Evolutionary conservation across 1,140 invertebrate species (phyloP).

Genomic region (Drosophila kanapiae): DNA sequence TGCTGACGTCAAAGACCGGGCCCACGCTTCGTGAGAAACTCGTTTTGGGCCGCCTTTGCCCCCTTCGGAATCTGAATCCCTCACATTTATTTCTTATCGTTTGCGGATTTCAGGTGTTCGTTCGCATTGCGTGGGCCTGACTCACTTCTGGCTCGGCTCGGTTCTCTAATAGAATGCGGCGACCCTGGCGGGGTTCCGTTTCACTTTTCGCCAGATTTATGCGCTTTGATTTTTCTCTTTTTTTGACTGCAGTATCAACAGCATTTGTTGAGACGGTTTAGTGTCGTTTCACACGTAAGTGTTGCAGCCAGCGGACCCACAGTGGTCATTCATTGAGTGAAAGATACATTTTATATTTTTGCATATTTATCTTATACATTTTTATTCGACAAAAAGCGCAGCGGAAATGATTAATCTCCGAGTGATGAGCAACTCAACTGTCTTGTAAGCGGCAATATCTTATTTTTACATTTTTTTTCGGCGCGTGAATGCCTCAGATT

Average conservation of each 20-base stretch:
- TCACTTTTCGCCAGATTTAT: slow-evolving; percentile 68
- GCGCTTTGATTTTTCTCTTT: slow-evolving; percentile 37
- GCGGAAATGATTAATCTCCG: slow-evolving; percentile 8
- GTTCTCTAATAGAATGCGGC: slow-evolving; percentile 51
- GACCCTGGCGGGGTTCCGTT: slow-evolving; percentile 75
- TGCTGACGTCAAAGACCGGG: slow-evolving; percentile 61
- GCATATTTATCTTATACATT: not conserved
- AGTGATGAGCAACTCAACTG: not conserved
- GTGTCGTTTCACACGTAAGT: slow-evolving; percentile 74
- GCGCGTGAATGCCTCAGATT: not conserved
- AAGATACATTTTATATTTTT: not conserved
- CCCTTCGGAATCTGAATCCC: slow-evolving; percentile 14
- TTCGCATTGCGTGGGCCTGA: slow-evolving; percentile 76
- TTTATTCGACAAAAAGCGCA: slow-evolving; percentile 10
- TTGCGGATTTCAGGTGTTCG: slow-evolving; percentile 74
- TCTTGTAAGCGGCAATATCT: slow-evolving; percentile 1
- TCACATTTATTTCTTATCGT: slow-evolving; percentile 39
- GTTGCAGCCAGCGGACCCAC: slow-evolving; percentile 33
- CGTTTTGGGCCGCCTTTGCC: slow-evolving; percentile 35
- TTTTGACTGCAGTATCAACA: slow-evolving; percentile 46
- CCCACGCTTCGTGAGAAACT: slow-evolving; percentile 71
- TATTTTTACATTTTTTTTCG: not conserved
- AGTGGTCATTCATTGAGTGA: slow-evolving; percentile 33
- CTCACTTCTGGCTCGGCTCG: slow-evolving; percentile 46
- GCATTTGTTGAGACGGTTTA: slow-evolving; percentile 62